These are phyloP conservation scores for Tinea semifulvella DNA, from an alignment of 2,888 invertebrate species.

Conservation along the genomic window DNA sequence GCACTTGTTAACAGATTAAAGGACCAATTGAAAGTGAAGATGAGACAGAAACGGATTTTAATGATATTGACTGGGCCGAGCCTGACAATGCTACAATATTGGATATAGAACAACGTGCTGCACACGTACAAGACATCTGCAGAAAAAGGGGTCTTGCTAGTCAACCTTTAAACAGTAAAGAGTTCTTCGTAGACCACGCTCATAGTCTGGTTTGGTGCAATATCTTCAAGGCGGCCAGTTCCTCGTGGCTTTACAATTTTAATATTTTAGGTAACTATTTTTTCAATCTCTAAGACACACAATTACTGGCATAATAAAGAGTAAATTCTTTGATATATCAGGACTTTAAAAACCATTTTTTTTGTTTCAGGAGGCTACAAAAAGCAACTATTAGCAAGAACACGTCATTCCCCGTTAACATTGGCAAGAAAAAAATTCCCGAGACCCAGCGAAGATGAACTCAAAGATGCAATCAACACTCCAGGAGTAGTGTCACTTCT, in stretches of 20 bases:
- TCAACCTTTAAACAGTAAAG: constrained; percentile 72
- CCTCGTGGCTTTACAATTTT: constrained; percentile 84
- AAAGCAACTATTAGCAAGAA: constrained; percentile 65
- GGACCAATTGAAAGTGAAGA: constrained; percentile 46
- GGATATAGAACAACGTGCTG: constrained; percentile 58
- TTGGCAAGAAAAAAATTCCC: constrained; percentile 75
- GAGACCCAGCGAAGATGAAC: constrained; percentile 70
- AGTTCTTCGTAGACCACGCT: constrained; percentile 74
- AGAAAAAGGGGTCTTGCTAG: constrained; percentile 34
- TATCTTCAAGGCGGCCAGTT: constrained; percentile 79
- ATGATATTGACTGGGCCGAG: constrained; percentile 32
- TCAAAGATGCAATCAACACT: constrained; percentile 65
- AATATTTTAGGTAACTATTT: constrained; percentile 70
- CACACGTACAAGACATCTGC: constrained; percentile 57
- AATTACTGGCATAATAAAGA: too few species aligned
- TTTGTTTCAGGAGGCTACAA: constrained; percentile 65
- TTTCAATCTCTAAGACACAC: too few species aligned
- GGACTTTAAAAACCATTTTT: too few species aligned
- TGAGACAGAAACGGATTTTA: constrained; percentile 15
- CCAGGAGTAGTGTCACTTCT: constrained; percentile 72
- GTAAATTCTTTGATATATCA: too few species aligned
- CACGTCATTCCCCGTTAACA: constrained; percentile 70
- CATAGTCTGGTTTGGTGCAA: constrained; percentile 79
- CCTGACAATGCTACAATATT: constrained; percentile 43
- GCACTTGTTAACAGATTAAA: constrained; percentile 39